phyloP scores from a whole-genome alignment of 2,888 invertebrate genomes.

The Sinelater perroti region DNA sequence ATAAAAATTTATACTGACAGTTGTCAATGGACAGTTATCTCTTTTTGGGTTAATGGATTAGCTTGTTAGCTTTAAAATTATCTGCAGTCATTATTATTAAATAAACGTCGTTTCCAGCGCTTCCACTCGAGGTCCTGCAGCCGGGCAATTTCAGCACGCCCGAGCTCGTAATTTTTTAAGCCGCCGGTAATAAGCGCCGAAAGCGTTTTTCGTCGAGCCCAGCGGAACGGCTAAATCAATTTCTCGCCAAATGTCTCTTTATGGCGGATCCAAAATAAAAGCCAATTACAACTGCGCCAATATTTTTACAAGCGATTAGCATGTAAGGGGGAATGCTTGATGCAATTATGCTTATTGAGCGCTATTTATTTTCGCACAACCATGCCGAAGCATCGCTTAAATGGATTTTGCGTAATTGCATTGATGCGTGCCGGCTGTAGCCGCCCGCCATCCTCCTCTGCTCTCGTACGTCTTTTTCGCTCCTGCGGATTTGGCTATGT shows the following conservation, averaged over 20 bases:
- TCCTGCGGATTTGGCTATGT: too few relatives aligned
- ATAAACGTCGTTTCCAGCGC: too few relatives aligned
- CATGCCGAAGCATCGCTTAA: constrained; percentile 42
- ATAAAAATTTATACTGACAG: not conserved
- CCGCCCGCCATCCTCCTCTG: too few relatives aligned
- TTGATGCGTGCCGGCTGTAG: constrained; percentile 4
- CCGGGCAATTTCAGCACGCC: too few relatives aligned
- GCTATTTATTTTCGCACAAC: constrained; percentile 43
- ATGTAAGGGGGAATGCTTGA: constrained; percentile 43
- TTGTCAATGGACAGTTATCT: not conserved
- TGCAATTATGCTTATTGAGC: constrained; percentile 44
- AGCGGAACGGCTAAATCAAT: constrained; percentile 30
- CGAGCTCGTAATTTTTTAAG: not conserved
- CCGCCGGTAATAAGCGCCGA: constrained; percentile 7
- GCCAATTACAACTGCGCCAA: constrained; percentile 44
- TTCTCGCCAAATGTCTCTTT: constrained; percentile 34
- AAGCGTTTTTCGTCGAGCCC: constrained; percentile 28
- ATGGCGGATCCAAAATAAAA: constrained; percentile 36
- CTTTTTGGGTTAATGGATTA: too few relatives aligned
- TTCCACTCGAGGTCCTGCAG: too few relatives aligned
- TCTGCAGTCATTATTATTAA: too few relatives aligned
- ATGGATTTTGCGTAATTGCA: constrained; percentile 41
- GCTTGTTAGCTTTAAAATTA: too few relatives aligned
- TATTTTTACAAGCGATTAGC: constrained; percentile 47
- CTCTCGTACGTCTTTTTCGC: not conserved